phyloP scores from a whole-genome alignment of 2,797 vertebrate species.

The Erpetoichthys calabaricus region DNA sequence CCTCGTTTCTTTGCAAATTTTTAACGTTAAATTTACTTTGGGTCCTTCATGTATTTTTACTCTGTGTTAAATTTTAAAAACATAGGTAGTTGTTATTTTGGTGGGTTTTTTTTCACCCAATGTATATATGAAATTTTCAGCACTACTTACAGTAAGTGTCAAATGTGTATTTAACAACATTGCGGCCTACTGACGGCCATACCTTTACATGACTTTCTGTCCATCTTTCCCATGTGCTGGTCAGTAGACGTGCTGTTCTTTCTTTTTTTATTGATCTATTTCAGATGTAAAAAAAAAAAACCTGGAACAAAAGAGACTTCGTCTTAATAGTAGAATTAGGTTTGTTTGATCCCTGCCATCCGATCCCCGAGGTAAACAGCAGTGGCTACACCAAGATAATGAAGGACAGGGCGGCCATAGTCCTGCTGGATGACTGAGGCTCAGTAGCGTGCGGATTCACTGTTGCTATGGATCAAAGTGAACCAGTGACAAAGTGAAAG shows the following conservation, averaged over 20 bases:
- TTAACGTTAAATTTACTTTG: no score
- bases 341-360: conserved; percentile 24
- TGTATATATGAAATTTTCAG: no score
- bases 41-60: no score
- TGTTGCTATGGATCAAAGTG: conserved; percentile 44
- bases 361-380: conserved; percentile 28
- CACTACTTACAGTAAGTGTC: no score
- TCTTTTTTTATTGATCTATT: no score
- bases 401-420: conserved; percentile 30
- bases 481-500: conserved; percentile 32
- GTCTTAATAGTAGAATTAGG: conserved; percentile 26
- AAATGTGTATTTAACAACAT: no score
- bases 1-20: no score
- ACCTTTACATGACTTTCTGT: no score
- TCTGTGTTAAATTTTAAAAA: no score
- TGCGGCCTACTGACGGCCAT: no score
- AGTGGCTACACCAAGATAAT: conserved; percentile 15
- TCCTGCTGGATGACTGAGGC: conserved; percentile 29
- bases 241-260: conserved; percentile 12
- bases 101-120: no score
- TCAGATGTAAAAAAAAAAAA: conserved; percentile 21
- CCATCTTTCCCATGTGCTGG: conserved; percentile 3
- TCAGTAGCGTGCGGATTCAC: conserved; percentile 41
- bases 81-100: no score
- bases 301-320: conserved; percentile 16